Conservation (phyloP, 2,888 invertebrate genomes). For the Volucella zonaria region DNA sequence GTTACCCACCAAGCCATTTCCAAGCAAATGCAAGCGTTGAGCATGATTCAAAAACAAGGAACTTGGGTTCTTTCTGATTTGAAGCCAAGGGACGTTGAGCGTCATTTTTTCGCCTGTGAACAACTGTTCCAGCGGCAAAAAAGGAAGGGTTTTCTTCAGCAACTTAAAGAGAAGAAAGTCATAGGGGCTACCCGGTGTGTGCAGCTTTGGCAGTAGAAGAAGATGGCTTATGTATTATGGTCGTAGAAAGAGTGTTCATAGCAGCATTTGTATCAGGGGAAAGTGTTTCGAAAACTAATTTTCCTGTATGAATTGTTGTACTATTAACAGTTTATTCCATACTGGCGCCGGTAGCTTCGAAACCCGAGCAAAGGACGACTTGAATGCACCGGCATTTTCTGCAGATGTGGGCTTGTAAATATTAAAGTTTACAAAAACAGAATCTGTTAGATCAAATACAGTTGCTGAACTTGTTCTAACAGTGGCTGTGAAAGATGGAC, state of each 20-base stretch:
- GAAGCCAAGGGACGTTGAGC: too few species aligned
- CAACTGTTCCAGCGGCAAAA: too few species aligned
- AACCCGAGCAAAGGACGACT: constrained; percentile 55
- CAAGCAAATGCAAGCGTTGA: too few species aligned
- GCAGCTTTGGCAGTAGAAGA: constrained; percentile 42
- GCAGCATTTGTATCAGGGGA: constrained; percentile 10
- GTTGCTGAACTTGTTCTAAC: constrained; percentile 39
- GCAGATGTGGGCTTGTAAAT: constrained; percentile 78
- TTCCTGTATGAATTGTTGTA: constrained; percentile 3
- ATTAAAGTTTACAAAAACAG: constrained; percentile 76
- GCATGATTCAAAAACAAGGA: too few species aligned
- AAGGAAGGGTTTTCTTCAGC: too few species aligned
- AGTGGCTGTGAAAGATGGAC: constrained; percentile 18
- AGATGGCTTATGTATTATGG: constrained; percentile 50
- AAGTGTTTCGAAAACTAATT: constrained; percentile 41
- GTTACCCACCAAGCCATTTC: too few species aligned
- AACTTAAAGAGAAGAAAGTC: too few species aligned
- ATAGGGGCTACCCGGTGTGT: too few species aligned
- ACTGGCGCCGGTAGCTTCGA: constrained; percentile 52
- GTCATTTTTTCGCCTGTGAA: too few species aligned
- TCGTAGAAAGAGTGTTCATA: too few species aligned
- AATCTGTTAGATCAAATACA: constrained; percentile 73
- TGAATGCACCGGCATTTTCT: constrained; percentile 55
- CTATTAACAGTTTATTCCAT: constrained; percentile 20
- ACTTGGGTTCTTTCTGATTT: too few species aligned